Conservation (phyloP, 37 sponge, comb jelly and placozoan species). For the Theonella swinhoei region DNA sequence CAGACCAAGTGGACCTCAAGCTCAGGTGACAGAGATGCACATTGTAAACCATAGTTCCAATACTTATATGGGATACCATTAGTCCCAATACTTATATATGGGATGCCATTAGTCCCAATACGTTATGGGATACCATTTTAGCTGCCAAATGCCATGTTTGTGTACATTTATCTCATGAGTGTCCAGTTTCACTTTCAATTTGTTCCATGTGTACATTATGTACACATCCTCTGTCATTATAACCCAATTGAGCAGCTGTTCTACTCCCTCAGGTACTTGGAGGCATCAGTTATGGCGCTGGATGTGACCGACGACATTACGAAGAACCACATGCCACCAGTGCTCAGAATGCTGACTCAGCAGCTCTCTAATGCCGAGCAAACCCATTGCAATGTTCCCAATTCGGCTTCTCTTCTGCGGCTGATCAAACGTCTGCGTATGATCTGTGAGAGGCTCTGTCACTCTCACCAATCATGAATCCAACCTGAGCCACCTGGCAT, state of each 20-base stretch:
- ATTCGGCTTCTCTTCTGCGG: slow-evolving; percentile 11
- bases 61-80: too few species aligned
- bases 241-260: too few species aligned
- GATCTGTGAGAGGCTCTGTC: slow-evolving; percentile 42
- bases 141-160: too few species aligned
- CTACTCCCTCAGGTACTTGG: slow-evolving; percentile 84
- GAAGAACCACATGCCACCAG: slow-evolving; percentile 64
- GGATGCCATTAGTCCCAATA: too few species aligned
- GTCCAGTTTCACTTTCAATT: too few species aligned
- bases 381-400: neutral
- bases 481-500: neutral
- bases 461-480: slow-evolving; percentile 4
- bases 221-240: too few species aligned
- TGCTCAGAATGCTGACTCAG: slow-evolving; percentile 42
- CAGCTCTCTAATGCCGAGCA: slow-evolving; percentile 43
- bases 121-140: too few species aligned
- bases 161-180: too few species aligned
- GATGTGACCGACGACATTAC: slow-evolving; percentile 59
- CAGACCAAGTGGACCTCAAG: slow-evolving; percentile 76
- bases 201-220: too few species aligned
- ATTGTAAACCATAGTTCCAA: too few species aligned
- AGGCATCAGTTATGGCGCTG: slow-evolving; percentile 64
- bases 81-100: too few species aligned
- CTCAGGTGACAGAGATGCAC: slow-evolving; percentile 53
- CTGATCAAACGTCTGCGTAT: slow-evolving; percentile 34